Base-by-base conservation (phyloP, 2,797 vertebrate species). In the Trachops cirrhosus region DNA sequence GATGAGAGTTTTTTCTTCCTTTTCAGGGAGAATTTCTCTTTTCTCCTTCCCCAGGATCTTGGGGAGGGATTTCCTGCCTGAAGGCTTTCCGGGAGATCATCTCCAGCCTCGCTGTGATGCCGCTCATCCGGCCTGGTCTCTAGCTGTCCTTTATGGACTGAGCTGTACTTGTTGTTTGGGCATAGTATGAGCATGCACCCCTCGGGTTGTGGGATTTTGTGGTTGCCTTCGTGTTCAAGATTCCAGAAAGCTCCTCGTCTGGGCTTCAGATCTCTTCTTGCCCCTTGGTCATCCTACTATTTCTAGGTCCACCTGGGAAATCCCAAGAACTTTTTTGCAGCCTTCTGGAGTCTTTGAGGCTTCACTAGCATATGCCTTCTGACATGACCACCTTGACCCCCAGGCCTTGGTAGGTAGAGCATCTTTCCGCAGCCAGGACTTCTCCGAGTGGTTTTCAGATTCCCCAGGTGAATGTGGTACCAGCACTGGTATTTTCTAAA, bases 391-490 rank as follows among this genome's bases (percentile, higher is more conserved):
- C 18, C 3, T 71, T 24, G 44, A 6, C 21, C 39, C 57, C 52
- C 11, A 44, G 14, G n/a, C 8, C 26, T 82, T 68, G 32, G n/a
- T 79, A 26, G 8, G 26, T 19, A 57, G 46, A 73, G 10, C 19
- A 48, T n/a, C 10, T n/a, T 68, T 34, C 16, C 10, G 18, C 41
- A 54, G 29, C 24, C 18, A 46, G 48, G 29, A 14, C 29, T 67
- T 89, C 16, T 39, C 79, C 32, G 10, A 54, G 62, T 87, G 62
- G 8, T 12, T 71, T 75, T 52, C 22, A 5, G 16, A n/a, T n/a
- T 57, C 39, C 41, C 5, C 3, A 39, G n/a, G 6, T 0, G 5
- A 41, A 3, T 46, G 29, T 7, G 7, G 24, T 2, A 6, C 2
- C 34, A 62, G 11, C 19, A 1, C 0, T 1, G 34, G 1, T 22